Evolutionary conservation across 2,797 vertebrate species (phyloP), one percentile per base, ranked within the genome.

Genomic region (Vireo griseus): DNA sequence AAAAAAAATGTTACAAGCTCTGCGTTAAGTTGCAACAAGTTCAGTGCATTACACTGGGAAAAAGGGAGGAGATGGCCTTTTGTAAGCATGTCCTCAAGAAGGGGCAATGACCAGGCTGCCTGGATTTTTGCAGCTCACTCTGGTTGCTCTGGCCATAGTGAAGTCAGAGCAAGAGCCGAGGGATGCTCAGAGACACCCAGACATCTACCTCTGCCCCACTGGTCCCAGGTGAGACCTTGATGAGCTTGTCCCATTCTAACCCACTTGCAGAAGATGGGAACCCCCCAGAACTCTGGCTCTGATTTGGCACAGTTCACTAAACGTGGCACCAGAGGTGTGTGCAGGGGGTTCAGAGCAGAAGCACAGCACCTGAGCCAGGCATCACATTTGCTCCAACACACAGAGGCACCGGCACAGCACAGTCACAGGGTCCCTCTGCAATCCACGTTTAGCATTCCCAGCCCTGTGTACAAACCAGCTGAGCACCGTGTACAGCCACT

Each of bases 201-300:
- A 54, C 37, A 42, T 2, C 2, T 21, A 51, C 40, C 63, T 50
- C 13, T 0, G 5, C 21, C 21, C 22, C 1, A 0, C 35, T 28
- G 50, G 20, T 50, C 14, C 19, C 2, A 0, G 12, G 67, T 0
- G 4, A 73, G 29, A n/a, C 45, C 54, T 54, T 31, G 2, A 0
- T 6, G 28, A 75, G 24, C 22, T 14, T 17, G 13, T n/a, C 12
- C 37, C 39, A n/a, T 3, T 45, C 22, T 74, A 65, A 2, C 5
- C 26, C 26, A 9, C 31, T 4, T 2, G 47, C 0, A 0, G 71
- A 33, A 63, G 54, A 44, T 1, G 5, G 65, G 22, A 52, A 17
- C 16, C 8, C 21, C 40, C 47, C 0, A 0, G 42, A 2, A 8
- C 26, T 5, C 0, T 0, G 2, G 55, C 35, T 74, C 47, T 0